Conservation (phyloP, 1,140 invertebrate species). For the Condylostylus longicornis region DNA sequence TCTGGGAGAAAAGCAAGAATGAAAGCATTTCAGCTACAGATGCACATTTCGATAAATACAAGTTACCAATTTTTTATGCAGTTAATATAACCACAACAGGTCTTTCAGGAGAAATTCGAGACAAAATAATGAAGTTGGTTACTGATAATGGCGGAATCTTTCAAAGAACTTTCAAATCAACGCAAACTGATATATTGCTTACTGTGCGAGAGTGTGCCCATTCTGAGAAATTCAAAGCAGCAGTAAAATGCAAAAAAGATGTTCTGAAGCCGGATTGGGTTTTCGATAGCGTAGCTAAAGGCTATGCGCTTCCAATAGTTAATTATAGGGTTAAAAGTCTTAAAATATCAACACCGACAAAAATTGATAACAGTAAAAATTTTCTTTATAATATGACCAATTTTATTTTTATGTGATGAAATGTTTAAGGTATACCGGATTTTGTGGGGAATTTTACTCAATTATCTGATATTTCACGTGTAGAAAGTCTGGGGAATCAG, state of each 20-base stretch:
- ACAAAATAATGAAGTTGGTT: slow-evolving; percentile 52
- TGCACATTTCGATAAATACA: slow-evolving; percentile 44
- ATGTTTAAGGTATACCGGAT: background rate
- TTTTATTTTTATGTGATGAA: background rate
- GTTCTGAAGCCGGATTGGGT: slow-evolving; percentile 64
- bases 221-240: slow-evolving; percentile 70
- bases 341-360: slow-evolving; percentile 25
- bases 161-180: slow-evolving; percentile 36
- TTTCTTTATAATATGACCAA: slow-evolving; percentile 2
- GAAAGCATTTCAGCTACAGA: slow-evolving; percentile 48
- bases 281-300: slow-evolving; percentile 53
- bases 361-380: slow-evolving; percentile 8
- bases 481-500: too few relatives aligned
- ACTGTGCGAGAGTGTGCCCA: slow-evolving; percentile 37
- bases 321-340: slow-evolving; percentile 37
- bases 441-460: slow-evolving; percentile 9
- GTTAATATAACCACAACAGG: slow-evolving; percentile 66
- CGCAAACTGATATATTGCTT: slow-evolving; percentile 28
- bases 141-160: slow-evolving; percentile 53
- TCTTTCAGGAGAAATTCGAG: slow-evolving; percentile 44
- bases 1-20: slow-evolving; percentile 53
- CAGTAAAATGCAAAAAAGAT: slow-evolving; percentile 54
- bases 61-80: slow-evolving; percentile 66
- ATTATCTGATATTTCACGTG: slow-evolving; percentile 21
- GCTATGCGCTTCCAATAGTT: slow-evolving; percentile 52